Evolutionary conservation across 2,113 vertebrate species (phyloP), one percentile per base, ranked within the genome.

Genomic region (Blennius ocellaris): DNA sequence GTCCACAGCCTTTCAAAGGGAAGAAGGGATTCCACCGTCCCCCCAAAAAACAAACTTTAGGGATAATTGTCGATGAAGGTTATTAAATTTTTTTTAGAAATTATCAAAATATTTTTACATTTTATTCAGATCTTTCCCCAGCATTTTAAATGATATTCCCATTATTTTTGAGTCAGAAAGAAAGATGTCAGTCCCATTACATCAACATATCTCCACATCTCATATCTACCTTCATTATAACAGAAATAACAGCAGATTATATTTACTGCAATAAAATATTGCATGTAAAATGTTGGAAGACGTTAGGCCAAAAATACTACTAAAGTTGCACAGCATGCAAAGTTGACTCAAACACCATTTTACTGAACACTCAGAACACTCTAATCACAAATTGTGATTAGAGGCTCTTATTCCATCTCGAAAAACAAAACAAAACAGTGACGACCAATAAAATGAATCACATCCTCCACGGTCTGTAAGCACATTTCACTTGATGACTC

Each of bases 401-500:
- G 45, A 76, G 48, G 17, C 60, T 17, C 40, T 47, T 62, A 38
- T 16, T 17, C 15, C 64, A 21, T 36, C 37, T 69, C 4, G 4
- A 30, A 30, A 30, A 30, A 30, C 2, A 30, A 30, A 30, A 30
- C 2, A 30, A 30, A 30, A 65, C 21, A 73, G 3, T 11, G 43
- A 14, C 11, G 47, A 60, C 54, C 62, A 30, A 61, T 48, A 51
- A 59, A 65, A 2, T 48, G 21, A 3, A 38, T 38, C n/a, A 52
- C 14, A 36, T 40, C 17, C 17, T 55, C 12, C 47, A 72, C 56
- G 9, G 9, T 57, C 16, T 69, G 61, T 64, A 55, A 16, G 60
- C 8, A 55, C 10, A 39, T 76, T 54, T 14, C 52, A 56, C 73
- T 54, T 37, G 59, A 38, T 61, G 36, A 12, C 36, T 69, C 11